These are phyloP conservation scores for Lepisosteus osseus DNA, from an alignment of 2,113 vertebrate genomes.

Conservation along the genomic window DNA sequence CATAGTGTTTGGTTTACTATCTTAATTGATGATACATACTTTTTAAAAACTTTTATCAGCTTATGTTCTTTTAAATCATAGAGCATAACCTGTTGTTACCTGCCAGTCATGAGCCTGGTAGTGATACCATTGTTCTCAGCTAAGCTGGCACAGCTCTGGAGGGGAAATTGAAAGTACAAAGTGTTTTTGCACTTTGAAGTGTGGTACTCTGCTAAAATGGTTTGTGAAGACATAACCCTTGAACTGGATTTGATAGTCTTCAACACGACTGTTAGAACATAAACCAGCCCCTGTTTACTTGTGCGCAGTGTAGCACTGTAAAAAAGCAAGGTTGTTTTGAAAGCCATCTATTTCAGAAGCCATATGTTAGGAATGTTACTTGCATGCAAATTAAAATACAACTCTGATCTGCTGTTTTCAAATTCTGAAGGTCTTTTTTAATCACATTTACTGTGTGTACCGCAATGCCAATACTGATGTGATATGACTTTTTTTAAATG, in stretches of 20 bases:
- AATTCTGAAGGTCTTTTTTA: no score
- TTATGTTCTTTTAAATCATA: no score
- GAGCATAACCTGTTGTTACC: background rate
- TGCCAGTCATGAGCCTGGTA: background rate
- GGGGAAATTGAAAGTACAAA: slow-evolving; percentile 12
- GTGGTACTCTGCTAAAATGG: slow-evolving; percentile 9
- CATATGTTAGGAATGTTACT: no score
- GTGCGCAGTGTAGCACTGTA: slow-evolving; percentile 20
- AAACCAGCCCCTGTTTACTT: slow-evolving; percentile 19
- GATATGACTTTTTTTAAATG: no score
- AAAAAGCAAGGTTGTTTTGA: background rate
- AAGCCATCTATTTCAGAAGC: background rate
- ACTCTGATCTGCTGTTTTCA: no score
- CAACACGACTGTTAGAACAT: slow-evolving; percentile 21
- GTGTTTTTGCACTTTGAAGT: slow-evolving; percentile 17
- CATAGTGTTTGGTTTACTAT: no score
- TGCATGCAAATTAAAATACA: no score
- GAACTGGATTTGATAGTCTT: slow-evolving; percentile 26
- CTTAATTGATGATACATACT: no score
- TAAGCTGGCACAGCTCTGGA: background rate
- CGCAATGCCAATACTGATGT: no score
- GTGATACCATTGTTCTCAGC: no score
- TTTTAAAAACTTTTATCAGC: no score
- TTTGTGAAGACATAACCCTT: slow-evolving; percentile 24
- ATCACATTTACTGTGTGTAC: no score